phyloP scores from a whole-genome alignment of 2,888 invertebrate species.

The Odontocolon sp. region DNA sequence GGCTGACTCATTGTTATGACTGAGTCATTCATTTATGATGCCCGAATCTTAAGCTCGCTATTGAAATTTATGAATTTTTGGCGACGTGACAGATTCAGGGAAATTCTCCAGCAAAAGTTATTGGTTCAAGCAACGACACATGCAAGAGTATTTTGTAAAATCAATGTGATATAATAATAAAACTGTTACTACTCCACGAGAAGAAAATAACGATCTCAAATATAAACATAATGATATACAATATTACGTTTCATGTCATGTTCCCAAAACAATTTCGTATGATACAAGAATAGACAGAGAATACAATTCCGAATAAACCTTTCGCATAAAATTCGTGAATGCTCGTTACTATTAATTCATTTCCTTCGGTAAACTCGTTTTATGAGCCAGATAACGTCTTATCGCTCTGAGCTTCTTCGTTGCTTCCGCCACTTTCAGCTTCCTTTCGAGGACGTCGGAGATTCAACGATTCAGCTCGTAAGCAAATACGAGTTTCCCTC shows the following conservation, averaged over 20 bases:
- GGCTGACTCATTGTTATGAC: not conserved
- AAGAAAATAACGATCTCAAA: slow-evolving; percentile 1
- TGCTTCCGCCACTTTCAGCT: not conserved
- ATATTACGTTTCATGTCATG: not conserved
- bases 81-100: not conserved
- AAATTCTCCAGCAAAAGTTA: not conserved
- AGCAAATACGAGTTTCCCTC: slow-evolving; percentile 43
- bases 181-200: slow-evolving; percentile 8
- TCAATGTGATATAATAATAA: slow-evolving; percentile 18
- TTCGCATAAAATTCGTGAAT: slow-evolving; percentile 1
- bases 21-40: slow-evolving; percentile 2
- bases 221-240: not conserved
- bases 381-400: slow-evolving; percentile 29
- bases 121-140: too few species aligned
- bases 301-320: not conserved
- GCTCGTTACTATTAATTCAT: slow-evolving; percentile 24
- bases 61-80: slow-evolving; percentile 10
- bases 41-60: not conserved
- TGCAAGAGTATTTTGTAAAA: too few species aligned
- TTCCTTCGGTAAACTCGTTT: slow-evolving; percentile 26
- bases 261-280: not conserved
- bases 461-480: slow-evolving; percentile 40
- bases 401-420: slow-evolving; percentile 26
- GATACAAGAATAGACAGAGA: not conserved
- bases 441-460: slow-evolving; percentile 2